phyloP scores from a whole-genome alignment of 2,113 vertebrate species.

The Numida meleagris region DNA sequence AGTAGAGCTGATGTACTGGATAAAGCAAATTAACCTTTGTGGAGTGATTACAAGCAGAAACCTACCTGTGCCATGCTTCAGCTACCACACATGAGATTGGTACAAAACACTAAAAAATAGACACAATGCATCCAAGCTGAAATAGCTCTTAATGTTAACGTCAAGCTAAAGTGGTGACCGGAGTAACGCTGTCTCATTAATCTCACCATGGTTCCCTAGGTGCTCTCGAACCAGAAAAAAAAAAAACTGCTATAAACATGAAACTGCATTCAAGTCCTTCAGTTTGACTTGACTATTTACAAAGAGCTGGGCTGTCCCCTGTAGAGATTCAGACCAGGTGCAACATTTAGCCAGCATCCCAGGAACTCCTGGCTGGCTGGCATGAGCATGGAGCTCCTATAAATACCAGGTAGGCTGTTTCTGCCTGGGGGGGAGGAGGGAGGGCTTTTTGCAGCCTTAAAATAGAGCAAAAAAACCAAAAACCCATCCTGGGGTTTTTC shows the following conservation, averaged over 20 bases:
- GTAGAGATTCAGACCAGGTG: not conserved
- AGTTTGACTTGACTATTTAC: not conserved
- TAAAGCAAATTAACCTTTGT: not conserved
- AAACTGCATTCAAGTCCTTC: not conserved
- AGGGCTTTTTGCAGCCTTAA: not conserved
- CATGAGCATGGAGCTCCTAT: not conserved
- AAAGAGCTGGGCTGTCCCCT: not conserved
- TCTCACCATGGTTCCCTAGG: accelerated
- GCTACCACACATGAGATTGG: not conserved
- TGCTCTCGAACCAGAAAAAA: not conserved
- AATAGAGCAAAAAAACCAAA: not conserved
- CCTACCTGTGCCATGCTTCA: not conserved
- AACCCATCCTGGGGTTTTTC: not conserved
- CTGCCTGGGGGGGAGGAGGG: not conserved
- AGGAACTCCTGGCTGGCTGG: not conserved
- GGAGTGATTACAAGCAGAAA: not conserved
- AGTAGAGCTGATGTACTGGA: not conserved
- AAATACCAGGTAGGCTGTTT: not conserved
- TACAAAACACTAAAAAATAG: not conserved
- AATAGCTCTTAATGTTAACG: not conserved
- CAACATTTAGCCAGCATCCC: not conserved
- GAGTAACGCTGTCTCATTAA: accelerated
- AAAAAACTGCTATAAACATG: not conserved
- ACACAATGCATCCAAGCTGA: not conserved
- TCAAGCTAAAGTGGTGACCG: accelerated